Evolutionary conservation across 2,888 invertebrate genomes (phyloP).

Genomic region (Cylindroiulus punctatus): DNA sequence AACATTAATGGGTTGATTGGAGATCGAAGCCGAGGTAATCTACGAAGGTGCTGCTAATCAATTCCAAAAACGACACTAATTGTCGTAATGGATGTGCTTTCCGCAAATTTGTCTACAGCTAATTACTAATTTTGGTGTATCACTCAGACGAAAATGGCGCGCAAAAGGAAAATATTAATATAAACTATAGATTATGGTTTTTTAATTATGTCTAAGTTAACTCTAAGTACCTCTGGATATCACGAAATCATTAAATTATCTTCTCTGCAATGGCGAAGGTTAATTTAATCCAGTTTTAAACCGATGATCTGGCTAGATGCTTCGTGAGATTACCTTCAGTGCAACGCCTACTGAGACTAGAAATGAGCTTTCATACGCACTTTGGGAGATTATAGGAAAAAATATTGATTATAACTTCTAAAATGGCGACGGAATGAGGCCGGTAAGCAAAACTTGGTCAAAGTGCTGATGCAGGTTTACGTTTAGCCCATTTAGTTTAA

Average conservation of each 20-base stretch:
- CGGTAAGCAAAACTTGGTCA: background rate
- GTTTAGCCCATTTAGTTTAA: too few species aligned
- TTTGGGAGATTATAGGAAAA: constrained; percentile 26
- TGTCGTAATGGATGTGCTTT: constrained; percentile 19
- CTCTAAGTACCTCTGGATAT: constrained; percentile 8
- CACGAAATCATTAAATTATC: constrained; percentile 41
- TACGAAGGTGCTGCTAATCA: background rate
- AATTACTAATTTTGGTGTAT: background rate
- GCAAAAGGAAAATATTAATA: background rate
- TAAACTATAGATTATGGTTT: constrained; percentile 7
- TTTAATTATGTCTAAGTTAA: background rate
- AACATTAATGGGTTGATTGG: constrained; percentile 12
- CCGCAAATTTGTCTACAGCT: background rate
- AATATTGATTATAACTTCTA: constrained; percentile 8
- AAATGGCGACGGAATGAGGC: background rate
- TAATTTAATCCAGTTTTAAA: constrained; percentile 30
- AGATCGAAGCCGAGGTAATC: background rate
- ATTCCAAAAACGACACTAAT: background rate
- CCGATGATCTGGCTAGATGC: constrained; percentile 33
- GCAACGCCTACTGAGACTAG: background rate
- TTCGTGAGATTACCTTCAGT: background rate
- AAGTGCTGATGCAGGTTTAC: background rate
- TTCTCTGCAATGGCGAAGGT: background rate
- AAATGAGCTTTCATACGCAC: constrained; percentile 21
- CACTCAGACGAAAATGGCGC: background rate